Percentiles rank a stretch among this genome's conserved stretches.
Evolutionary conservation across 1,140 invertebrate genomes (phyloP).

Genomic region (Drosophila pseudoobscura): DNA sequence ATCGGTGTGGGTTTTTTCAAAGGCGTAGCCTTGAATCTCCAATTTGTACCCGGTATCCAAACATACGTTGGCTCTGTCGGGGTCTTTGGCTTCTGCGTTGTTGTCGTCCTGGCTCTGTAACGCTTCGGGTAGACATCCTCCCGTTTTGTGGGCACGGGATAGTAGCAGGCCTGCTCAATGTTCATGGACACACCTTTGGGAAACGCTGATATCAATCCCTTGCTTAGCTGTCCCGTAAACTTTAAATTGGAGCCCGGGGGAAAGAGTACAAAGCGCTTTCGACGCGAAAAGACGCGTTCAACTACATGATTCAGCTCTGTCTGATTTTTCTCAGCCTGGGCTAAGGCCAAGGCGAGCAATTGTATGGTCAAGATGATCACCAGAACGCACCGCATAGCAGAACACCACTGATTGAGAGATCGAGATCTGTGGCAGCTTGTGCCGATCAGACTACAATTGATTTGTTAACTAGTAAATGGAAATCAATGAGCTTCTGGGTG

Average conservation of each 20-base stretch:
- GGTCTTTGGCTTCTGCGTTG: conserved; percentile 46
- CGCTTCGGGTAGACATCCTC: conserved; percentile 73
- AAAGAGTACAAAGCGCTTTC: conserved; percentile 71
- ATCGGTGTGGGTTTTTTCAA: conserved; percentile 56
- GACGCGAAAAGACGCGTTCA: conserved; percentile 70
- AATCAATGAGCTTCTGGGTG: background rate
- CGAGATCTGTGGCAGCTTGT: background rate
- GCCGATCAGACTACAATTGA: conserved; percentile 7
- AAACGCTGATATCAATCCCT: conserved; percentile 54
- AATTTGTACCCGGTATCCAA: conserved; percentile 73
- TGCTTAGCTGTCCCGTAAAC: conserved; percentile 64
- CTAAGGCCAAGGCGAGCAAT: conserved; percentile 8
- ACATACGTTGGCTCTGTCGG: conserved; percentile 61
- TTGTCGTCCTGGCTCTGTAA: conserved; percentile 63
- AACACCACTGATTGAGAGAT: conserved; percentile 62
- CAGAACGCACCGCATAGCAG: conserved; percentile 40
- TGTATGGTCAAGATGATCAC: conserved; percentile 31
- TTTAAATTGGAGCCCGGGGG: conserved; percentile 66
- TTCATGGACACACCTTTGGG: conserved; percentile 61
- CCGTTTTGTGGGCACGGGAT: conserved; percentile 64
- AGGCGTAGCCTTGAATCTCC: conserved; percentile 71
- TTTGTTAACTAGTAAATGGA: background rate
- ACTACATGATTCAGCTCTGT: conserved; percentile 51
- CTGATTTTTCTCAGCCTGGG: conserved; percentile 22
- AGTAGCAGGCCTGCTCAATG: conserved; percentile 71